Conservation (phyloP, 2,888 invertebrate genomes). For the Hypolimnas misippus region DNA sequence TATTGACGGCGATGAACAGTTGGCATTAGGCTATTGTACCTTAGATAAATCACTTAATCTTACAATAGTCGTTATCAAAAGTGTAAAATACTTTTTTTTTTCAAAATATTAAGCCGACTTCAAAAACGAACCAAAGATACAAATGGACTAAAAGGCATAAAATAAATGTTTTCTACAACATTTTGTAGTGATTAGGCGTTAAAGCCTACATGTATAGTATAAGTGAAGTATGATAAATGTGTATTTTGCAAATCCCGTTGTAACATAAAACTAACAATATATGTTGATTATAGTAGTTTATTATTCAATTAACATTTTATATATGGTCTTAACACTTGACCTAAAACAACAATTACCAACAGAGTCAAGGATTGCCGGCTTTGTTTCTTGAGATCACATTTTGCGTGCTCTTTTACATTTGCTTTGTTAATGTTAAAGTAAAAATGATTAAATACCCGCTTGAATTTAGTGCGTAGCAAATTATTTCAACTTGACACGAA, state of each 20-base stretch:
- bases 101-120: too few relatives aligned
- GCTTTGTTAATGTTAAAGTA: constrained; percentile 3
- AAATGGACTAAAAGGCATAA: too few relatives aligned
- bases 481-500: neutral
- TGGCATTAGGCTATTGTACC: too few relatives aligned
- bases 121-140: too few relatives aligned
- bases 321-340: constrained; percentile 27
- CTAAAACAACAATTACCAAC: constrained; percentile 19
- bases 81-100: too few relatives aligned
- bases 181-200: too few relatives aligned
- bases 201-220: too few relatives aligned
- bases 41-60: too few relatives aligned
- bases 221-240: too few relatives aligned
- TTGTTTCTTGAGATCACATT: neutral
- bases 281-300: constrained; percentile 9
- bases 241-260: neutral
- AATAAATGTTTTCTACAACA: too few relatives aligned
- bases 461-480: neutral
- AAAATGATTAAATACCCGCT: neutral
- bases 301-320: constrained; percentile 21
- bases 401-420: constrained; percentile 22
- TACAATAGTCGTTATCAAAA: too few relatives aligned
- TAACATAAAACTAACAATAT: neutral
- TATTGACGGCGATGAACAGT: too few relatives aligned
- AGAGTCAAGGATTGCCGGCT: constrained; percentile 10